A percentile compares a stretch with the other conserved stretches of the same genome.
Evolutionary conservation across 1,140 invertebrate species (phyloP).

Genomic region (Drosophila sucinea): DNA sequence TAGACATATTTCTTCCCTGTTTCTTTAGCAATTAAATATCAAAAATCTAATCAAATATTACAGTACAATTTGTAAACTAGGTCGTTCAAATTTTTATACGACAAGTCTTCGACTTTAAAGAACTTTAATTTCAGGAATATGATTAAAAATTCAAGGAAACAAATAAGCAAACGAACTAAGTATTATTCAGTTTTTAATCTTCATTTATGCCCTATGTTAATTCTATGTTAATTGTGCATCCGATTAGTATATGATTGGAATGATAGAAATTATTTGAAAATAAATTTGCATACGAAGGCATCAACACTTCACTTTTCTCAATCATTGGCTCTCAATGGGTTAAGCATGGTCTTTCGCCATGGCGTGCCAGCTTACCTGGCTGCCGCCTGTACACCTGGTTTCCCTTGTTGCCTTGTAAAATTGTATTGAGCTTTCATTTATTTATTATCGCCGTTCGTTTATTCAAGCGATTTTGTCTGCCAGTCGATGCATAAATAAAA

Average conservation of each 20-base stretch:
- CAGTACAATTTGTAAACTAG: too few relatives aligned
- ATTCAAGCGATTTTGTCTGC: slow-evolving; percentile 48
- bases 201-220: too few relatives aligned
- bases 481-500: slow-evolving; percentile 48
- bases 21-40: too few relatives aligned
- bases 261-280: background rate
- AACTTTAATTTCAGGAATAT: too few relatives aligned
- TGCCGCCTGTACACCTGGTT: background rate
- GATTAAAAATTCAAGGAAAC: too few relatives aligned
- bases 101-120: too few relatives aligned
- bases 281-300: slow-evolving; percentile 7
- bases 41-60: too few relatives aligned
- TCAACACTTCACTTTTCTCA: background rate
- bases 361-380: background rate
- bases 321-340: slow-evolving; percentile 20
- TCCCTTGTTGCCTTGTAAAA: background rate
- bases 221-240: background rate
- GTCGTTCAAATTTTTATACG: too few relatives aligned
- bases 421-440: slow-evolving; percentile 45
- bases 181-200: too few relatives aligned
- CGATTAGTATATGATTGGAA: background rate
- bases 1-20: too few relatives aligned
- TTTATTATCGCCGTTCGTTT: slow-evolving; percentile 57
- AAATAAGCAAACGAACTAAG: too few relatives aligned
- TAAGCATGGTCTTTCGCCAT: slow-evolving; percentile 30